These are phyloP conservation scores for Nerophis ophidion DNA, from an alignment of 2,113 vertebrate genomes.

Conservation along the genomic window DNA sequence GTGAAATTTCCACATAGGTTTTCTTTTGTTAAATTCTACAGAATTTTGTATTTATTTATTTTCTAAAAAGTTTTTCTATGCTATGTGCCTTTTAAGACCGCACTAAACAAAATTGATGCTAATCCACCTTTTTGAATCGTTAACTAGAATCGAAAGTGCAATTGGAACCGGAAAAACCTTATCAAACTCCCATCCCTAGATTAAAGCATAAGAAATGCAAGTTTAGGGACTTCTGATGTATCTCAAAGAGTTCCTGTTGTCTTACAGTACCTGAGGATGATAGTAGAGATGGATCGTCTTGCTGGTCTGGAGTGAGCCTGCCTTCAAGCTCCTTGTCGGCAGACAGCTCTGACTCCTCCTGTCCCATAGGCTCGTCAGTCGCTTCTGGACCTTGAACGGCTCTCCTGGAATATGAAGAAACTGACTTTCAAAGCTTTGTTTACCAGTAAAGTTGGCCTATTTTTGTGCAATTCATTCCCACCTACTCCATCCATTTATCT, in stretches of 20 bases:
- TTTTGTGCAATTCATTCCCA: conserved; percentile 18
- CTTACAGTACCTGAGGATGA: conserved; percentile 28
- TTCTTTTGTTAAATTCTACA: no score
- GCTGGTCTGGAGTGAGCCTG: conserved; percentile 32
- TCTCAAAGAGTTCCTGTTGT: not conserved
- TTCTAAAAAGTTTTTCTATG: no score
- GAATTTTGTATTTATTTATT: no score
- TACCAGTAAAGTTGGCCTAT: not conserved
- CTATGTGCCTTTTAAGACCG: no score
- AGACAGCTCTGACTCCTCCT: conserved; percentile 58
- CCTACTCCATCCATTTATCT: conserved; percentile 41
- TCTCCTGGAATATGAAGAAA: conserved; percentile 40
- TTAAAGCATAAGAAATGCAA: not conserved
- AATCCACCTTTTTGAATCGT: no score
- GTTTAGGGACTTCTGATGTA: not conserved
- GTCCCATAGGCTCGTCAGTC: conserved; percentile 46
- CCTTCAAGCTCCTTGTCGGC: conserved; percentile 38
- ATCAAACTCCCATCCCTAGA: no score
- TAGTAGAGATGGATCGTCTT: conserved; percentile 15
- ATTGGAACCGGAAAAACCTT: no score
- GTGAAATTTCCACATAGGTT: no score
- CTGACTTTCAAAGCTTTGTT: not conserved
- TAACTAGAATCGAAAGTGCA: no score
- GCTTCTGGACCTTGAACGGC: conserved; percentile 47
- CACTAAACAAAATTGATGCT: no score